Conservation (phyloP, 2,113 vertebrate species). For the Protomyctophum bolini region DNA sequence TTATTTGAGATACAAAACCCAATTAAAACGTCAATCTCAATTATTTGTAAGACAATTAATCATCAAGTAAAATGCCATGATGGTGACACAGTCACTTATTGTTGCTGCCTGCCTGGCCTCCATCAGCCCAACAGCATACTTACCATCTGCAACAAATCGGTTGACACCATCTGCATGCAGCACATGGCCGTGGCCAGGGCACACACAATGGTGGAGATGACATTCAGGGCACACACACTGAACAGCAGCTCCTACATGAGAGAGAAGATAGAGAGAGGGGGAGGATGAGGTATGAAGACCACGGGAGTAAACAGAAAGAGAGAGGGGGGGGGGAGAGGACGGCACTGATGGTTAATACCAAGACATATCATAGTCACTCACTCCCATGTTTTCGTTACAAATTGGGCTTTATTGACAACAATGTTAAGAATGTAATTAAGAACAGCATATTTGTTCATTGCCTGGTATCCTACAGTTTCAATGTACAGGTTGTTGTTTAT, state of each 20-base stretch:
- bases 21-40: too few relatives aligned
- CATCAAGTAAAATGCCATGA: too few relatives aligned
- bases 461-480: too few relatives aligned
- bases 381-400: too few relatives aligned
- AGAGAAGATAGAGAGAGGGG: constrained; percentile 13
- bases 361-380: too few relatives aligned
- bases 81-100: constrained; percentile 19
- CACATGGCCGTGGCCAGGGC: constrained; percentile 97
- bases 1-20: too few relatives aligned
- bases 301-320: constrained; percentile 20
- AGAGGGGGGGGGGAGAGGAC: background rate
- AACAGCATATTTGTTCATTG: too few relatives aligned
- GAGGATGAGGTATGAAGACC: constrained; percentile 39
- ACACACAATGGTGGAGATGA: constrained; percentile 98
- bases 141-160: constrained; percentile 97
- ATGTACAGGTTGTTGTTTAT: too few relatives aligned
- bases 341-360: too few relatives aligned
- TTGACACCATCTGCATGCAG: constrained; percentile 99
- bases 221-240: constrained; percentile 96
- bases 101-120: constrained; percentile 6
- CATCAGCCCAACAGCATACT: constrained; percentile 67
- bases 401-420: too few relatives aligned
- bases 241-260: constrained; percentile 91
- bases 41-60: too few relatives aligned
- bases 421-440: too few relatives aligned